Conservation (phyloP, 2,888 invertebrate genomes). For the Horisme vitalbata region DNA sequence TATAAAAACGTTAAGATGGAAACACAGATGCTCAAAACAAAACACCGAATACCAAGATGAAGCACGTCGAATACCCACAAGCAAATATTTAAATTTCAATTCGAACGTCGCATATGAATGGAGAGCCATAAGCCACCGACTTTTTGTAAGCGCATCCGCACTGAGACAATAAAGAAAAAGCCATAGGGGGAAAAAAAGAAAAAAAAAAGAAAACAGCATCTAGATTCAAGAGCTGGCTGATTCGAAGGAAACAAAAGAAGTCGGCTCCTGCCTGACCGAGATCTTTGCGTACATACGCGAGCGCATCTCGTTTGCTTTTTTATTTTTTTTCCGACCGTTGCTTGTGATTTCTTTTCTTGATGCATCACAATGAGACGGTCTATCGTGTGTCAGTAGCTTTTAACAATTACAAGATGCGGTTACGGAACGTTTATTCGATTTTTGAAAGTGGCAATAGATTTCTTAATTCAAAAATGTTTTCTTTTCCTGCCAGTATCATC, state of each 20-base stretch:
- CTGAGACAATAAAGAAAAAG: conserved; percentile 81
- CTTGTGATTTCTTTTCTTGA: conserved; percentile 76
- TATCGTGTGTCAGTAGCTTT: conserved; percentile 72
- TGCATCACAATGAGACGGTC: conserved; percentile 78
- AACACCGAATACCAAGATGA: conserved; percentile 62
- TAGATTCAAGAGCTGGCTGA: conserved; percentile 82
- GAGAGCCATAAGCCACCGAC: conserved; percentile 82
- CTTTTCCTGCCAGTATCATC: not conserved
- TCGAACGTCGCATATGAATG: conserved; percentile 82
- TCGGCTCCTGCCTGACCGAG: conserved; percentile 80
- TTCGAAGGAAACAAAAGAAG: conserved; percentile 81
- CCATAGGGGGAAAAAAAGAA: conserved; percentile 62
- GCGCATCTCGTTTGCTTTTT: conserved; percentile 69
- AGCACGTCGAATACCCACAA: conserved; percentile 70
- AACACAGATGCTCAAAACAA: conserved; percentile 69
- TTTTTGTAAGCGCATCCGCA: conserved; percentile 68
- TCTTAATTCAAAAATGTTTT: not conserved
- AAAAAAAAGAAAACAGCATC: conserved; percentile 76
- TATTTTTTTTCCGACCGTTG: conserved; percentile 59
- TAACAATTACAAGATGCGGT: conserved; percentile 51
- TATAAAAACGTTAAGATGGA: conserved; percentile 76
- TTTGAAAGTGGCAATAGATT: not conserved
- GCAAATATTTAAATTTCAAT: conserved; percentile 83
- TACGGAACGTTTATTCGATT: not conserved
- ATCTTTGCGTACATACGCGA: conserved; percentile 78